Evolutionary conservation across 1,140 invertebrate genomes (phyloP).

Genomic region (Pogonomyrmex barbatus): DNA sequence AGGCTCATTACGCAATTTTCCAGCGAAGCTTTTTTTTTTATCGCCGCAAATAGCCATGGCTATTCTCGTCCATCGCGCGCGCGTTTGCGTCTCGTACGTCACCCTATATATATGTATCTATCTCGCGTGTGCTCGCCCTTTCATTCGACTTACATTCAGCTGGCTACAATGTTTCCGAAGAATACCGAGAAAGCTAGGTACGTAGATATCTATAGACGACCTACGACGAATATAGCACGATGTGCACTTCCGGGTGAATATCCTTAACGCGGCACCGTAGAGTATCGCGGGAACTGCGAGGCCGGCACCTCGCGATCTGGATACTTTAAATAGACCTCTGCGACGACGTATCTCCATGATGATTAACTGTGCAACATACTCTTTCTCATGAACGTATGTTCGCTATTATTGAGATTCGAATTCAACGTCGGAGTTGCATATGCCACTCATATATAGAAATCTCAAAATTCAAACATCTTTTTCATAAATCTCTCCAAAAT

Average conservation of each 20-base stretch:
- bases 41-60: slow-evolving; percentile 58
- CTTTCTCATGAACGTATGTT: not conserved
- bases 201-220: slow-evolving; percentile 74
- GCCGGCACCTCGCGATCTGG: slow-evolving; percentile 36
- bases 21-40: slow-evolving; percentile 65
- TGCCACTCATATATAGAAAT: not conserved
- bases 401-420: not conserved
- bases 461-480: not conserved
- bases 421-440: not conserved
- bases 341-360: slow-evolving; percentile 1
- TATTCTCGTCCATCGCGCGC: slow-evolving; percentile 60
- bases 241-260: slow-evolving; percentile 74
- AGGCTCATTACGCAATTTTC: slow-evolving; percentile 73
- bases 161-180: slow-evolving; percentile 58
- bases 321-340: slow-evolving; percentile 55
- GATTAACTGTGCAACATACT: slow-evolving; percentile 32
- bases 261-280: slow-evolving; percentile 60
- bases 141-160: slow-evolving; percentile 65
- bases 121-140: slow-evolving; percentile 67
- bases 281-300: slow-evolving; percentile 47
- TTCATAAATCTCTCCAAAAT: not conserved
- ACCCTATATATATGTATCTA: slow-evolving; percentile 54
- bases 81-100: slow-evolving; percentile 50
- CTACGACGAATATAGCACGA: slow-evolving; percentile 72
- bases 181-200: slow-evolving; percentile 54